Percentiles rank a stretch among this genome's conserved stretches.
Evolutionary conservation across 2,113 vertebrate species (phyloP).

Genomic region (Syngnathus scovelli): DNA sequence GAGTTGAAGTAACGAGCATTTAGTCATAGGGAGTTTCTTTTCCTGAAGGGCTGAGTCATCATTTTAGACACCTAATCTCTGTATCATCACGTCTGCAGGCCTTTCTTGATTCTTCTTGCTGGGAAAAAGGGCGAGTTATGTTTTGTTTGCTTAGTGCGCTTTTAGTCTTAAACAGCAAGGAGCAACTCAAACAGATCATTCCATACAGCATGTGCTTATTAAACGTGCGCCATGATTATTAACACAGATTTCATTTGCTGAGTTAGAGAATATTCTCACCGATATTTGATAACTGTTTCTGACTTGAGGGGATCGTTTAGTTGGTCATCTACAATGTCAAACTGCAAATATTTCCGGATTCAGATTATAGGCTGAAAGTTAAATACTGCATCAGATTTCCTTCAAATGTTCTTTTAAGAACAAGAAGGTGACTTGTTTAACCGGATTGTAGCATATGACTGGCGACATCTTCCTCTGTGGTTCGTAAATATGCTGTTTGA

Average conservation of each 20-base stretch:
- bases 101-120: conserved; percentile 14
- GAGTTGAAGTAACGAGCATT: conserved; percentile 33
- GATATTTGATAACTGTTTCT: neutral
- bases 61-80: conserved; percentile 43
- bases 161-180: neutral
- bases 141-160: neutral
- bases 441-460: conserved; percentile 2
- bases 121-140: conserved; percentile 36
- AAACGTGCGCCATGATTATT: neutral
- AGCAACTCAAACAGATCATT: neutral
- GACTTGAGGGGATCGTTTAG: neutral
- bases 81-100: conserved; percentile 26
- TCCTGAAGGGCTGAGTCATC: conserved; percentile 50
- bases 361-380: conserved; percentile 21
- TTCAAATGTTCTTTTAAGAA: neutral
- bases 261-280: neutral
- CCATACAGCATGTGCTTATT: neutral
- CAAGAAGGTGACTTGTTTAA: conserved; percentile 8
- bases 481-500: conserved; percentile 10
- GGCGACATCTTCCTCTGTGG: neutral
- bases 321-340: neutral
- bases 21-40: conserved; percentile 46
- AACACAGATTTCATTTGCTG: neutral
- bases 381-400: neutral
- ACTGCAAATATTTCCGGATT: conserved; percentile 6